Base-by-base conservation (phyloP, 2,113 vertebrate genomes). In the Clarias gariepinus region DNA sequence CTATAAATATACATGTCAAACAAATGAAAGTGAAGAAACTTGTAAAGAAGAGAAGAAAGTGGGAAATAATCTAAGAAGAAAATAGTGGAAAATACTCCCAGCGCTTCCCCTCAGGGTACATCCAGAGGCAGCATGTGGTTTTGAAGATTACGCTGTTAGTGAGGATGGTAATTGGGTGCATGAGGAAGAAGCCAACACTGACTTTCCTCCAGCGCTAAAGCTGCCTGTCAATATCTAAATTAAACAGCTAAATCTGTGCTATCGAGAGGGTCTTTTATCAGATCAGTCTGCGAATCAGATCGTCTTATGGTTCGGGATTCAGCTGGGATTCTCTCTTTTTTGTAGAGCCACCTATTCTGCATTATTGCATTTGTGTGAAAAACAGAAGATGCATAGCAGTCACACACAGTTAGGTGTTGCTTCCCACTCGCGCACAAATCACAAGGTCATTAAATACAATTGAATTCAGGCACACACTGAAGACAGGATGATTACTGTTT, bases 401-500 rank as follows among this genome's bases (percentile, higher is more conserved):
- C 33, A 58, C 41, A 52, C 64, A 41, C 68, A 77, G 68, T 66
- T 58, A 58, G 68, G 69, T 68, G 81, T 63, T 18, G 53, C 82
- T 64, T 80, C 85, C 57, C 88, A 79, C 57, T 60, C 30, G 19
- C 61, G 57, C 13, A 11, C 61, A 86, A 64, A 28, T 53, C 58
- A 81, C 88, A 88, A 87, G 83, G 88, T 81, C 85, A 87, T 85
- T 81, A 84, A 68, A 84, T 68, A 57, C 83, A 86, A 88, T 71
- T 85, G 21, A 82, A 81, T 82, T 78, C 69, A 60, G 80, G 55
- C 69, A 77, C 85, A 76, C 30, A 55, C 66, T 58, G 57, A 87
- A 82, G 83, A 86, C 55, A 79, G 82, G 77, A 89, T 61, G 79
- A 90, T 86, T 58, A 86, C 58, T 52, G 53, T 63, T 57, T 86